Conservation (phyloP, 2,888 invertebrate species). For the Galerucella nymphaeae region DNA sequence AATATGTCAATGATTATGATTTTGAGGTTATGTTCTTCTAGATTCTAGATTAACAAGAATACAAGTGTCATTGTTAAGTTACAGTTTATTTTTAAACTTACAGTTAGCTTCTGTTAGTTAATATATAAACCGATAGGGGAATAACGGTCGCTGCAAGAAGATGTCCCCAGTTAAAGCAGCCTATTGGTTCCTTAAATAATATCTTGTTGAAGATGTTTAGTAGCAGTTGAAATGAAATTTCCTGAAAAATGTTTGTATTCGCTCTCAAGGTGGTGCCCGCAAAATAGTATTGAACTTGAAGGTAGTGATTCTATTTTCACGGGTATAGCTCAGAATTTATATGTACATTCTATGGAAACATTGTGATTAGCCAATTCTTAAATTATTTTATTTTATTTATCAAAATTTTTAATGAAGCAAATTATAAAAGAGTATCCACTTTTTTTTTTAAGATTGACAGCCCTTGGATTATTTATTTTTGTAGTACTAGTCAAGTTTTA, state of each 20-base stretch:
- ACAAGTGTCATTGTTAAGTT: too few relatives aligned
- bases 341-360: constrained; percentile 54
- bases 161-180: too few relatives aligned
- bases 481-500: constrained; percentile 55
- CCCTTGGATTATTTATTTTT: constrained; percentile 51
- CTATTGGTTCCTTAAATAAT: constrained; percentile 17
- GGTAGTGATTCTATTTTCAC: constrained; percentile 50
- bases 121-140: too few relatives aligned
- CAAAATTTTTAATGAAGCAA: constrained; percentile 44
- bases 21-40: too few relatives aligned
- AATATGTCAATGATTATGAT: too few relatives aligned
- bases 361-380: constrained; percentile 53
- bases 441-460: constrained; percentile 40
- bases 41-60: too few relatives aligned
- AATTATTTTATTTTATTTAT: constrained; percentile 37
- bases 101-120: too few relatives aligned
- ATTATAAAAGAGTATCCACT: constrained; percentile 19
- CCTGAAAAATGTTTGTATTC: constrained; percentile 26
- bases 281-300: constrained; percentile 44
- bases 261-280: constrained; percentile 48
- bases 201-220: constrained; percentile 12
- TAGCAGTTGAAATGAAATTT: constrained; percentile 28
- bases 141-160: too few relatives aligned
- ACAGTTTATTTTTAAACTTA: too few relatives aligned
- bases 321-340: constrained; percentile 54